Evolutionary conservation across 2,797 vertebrate species (phyloP), one percentile per base, ranked within the genome.

Genomic region (Parauchenoglanis ngamensis): DNA sequence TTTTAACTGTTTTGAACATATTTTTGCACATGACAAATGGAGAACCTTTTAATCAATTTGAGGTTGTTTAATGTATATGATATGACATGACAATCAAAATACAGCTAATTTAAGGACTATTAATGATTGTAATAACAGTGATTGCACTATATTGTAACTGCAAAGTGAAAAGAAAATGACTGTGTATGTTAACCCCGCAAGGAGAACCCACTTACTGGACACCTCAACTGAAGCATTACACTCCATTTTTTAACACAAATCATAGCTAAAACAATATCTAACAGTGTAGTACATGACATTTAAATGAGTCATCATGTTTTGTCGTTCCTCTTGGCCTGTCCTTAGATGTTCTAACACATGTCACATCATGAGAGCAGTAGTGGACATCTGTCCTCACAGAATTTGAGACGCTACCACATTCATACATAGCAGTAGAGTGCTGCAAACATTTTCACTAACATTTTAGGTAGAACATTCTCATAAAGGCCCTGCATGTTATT

Each of bases 341-440:
- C 84, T 82, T 79, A 75, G 11, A 52, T 85, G 57, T 28, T 80
- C 78, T 87, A 67, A 44, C 59, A 77, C 57, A 59, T 49, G 87
- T 84, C 57, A 84, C 76, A 85, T 89, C 75, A 86, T 54, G 28
- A 85, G 40, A 76, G 68, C 3, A 75, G 81, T 59, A 82, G 46
- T 23, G 65, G 49, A 61, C n/a, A 52, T 49, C 56, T 70, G 52
- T 86, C 44, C 70, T 67, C n/a, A 49, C 35, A 10, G 79, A 84
- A 89, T 89, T 86, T 84, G 70, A 86, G 68, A 86, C 21, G 31
- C 65, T 21, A 72, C 63, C 81, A 35, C 49, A 85, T 86, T 87
- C 79, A 87, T 25, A 52, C 49, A 4, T 84, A 49, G 54, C 12
- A 49, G n/a, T 85, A 46, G 73, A 57, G 23, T 31, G 12, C 65